phyloP scores from a whole-genome alignment of 2,797 vertebrate species.

The Prionace glauca region DNA sequence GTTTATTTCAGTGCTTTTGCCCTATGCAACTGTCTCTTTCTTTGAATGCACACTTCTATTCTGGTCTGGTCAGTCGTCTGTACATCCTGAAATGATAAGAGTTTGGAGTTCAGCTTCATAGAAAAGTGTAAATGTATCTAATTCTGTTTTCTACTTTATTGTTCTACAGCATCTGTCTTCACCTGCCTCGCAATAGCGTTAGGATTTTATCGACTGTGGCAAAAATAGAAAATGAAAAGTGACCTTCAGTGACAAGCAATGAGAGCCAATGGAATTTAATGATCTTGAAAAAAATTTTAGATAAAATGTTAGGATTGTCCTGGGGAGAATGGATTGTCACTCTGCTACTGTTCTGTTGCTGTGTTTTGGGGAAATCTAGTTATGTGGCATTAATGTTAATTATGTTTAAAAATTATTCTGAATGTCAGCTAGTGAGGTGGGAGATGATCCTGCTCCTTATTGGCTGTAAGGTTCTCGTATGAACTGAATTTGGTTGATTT shows the following conservation, averaged over 20 bases:
- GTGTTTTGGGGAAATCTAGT: neutral
- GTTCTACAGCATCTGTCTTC: slow-evolving; percentile 74
- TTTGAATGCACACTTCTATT: neutral
- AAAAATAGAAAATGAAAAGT: slow-evolving; percentile 50
- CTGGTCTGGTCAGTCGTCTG: neutral
- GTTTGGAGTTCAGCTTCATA: neutral
- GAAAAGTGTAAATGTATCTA: neutral
- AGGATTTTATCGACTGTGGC: slow-evolving; percentile 87
- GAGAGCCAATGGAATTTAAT: neutral
- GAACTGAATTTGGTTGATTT: neutral
- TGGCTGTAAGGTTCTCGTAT: neutral
- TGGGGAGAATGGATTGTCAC: neutral
- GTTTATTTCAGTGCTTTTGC: neutral
- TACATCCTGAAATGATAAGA: neutral
- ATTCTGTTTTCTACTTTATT: slow-evolving; percentile 19
- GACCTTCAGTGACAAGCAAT: neutral
- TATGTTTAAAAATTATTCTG: neutral
- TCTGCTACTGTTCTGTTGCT: neutral
- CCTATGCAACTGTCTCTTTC: neutral
- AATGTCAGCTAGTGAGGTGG: neutral
- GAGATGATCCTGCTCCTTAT: neutral
- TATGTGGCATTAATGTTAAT: neutral
- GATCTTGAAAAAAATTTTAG: neutral
- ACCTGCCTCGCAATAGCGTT: slow-evolving; percentile 82
- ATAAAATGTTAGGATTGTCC: neutral